Evolutionary conservation across 2,888 invertebrate species (phyloP).

Genomic region (Netelia melanura): DNA sequence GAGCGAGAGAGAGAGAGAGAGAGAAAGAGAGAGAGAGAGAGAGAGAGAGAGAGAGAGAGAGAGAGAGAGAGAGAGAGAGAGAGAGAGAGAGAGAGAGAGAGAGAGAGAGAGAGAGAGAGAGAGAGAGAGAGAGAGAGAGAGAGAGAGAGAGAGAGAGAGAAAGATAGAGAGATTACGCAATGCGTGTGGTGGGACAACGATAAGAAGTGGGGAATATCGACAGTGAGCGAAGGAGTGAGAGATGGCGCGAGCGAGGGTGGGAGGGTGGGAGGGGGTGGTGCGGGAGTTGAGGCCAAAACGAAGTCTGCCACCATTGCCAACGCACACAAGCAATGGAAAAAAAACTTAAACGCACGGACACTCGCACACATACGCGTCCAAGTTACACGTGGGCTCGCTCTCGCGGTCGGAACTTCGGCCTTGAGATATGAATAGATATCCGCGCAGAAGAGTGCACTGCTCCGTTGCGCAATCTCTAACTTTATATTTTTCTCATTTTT

Average conservation of each 20-base stretch:
- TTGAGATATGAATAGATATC: constrained; percentile 82
- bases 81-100: not conserved
- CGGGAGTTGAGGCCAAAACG: constrained; percentile 11
- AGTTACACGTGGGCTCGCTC: constrained; percentile 56
- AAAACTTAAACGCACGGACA: constrained; percentile 17
- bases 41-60: constrained; percentile 30
- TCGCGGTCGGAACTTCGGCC: constrained; percentile 75
- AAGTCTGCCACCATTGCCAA: not conserved
- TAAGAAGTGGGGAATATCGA: constrained; percentile 9
- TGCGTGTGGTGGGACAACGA: constrained; percentile 49
- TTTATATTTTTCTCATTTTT: constrained; percentile 27
- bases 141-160: constrained; percentile 4
- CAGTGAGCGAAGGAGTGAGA: constrained; percentile 2
- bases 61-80: constrained; percentile 30
- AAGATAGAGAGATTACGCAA: constrained; percentile 53
- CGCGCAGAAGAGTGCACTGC: constrained; percentile 82
- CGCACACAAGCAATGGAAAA: constrained; percentile 13
- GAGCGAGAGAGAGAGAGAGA: not conserved
- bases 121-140: not conserved
- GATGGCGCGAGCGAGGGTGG: not conserved
- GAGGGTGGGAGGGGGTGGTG: constrained; percentile 16
- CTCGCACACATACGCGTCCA: constrained; percentile 19
- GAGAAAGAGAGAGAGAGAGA: too few relatives aligned
- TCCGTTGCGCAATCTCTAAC: constrained; percentile 79
- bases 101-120: not conserved